Conservation (phyloP, 64 coral and sea anemone genomes). For the Pocillopora damicornis region DNA sequence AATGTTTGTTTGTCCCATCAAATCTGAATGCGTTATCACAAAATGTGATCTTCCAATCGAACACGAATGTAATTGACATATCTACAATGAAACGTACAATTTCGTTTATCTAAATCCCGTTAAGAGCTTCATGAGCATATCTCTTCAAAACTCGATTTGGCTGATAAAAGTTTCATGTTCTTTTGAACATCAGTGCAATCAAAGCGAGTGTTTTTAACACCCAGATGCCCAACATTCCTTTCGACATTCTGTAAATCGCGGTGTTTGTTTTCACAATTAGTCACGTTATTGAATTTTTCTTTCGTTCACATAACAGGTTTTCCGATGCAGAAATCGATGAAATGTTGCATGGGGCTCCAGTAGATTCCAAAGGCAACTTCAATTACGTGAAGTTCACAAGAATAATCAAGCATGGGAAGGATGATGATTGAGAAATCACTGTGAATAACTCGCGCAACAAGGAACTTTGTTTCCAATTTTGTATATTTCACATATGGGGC, state of each 20-base stretch:
- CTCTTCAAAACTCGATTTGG: not conserved
- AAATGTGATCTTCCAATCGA: not conserved
- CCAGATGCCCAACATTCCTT: not conserved
- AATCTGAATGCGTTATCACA: not conserved
- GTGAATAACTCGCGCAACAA: not conserved
- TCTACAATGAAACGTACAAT: not conserved
- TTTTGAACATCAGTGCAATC: not conserved
- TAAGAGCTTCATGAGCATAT: not conserved
- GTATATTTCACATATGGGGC: not conserved
- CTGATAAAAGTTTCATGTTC: not conserved
- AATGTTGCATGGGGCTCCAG: conserved; percentile 60
- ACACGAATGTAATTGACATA: not conserved
- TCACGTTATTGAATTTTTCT: not conserved
- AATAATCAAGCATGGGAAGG: conserved; percentile 64
- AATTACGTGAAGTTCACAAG: conserved; percentile 62
- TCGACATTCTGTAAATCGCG: not conserved
- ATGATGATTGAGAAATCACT: conserved; percentile 28
- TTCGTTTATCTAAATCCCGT: not conserved
- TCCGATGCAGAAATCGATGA: conserved; percentile 67
- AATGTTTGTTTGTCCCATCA: not conserved
- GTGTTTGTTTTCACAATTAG: too few relatives aligned
- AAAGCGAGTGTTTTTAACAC: not conserved
- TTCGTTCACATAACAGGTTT: conserved; percentile 36
- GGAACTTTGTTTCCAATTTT: conserved; percentile 2
- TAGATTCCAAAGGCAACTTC: conserved; percentile 51